Evolutionary conservation across 2,888 invertebrate genomes (phyloP).

Genomic region (Cyclophora albipunctata): DNA sequence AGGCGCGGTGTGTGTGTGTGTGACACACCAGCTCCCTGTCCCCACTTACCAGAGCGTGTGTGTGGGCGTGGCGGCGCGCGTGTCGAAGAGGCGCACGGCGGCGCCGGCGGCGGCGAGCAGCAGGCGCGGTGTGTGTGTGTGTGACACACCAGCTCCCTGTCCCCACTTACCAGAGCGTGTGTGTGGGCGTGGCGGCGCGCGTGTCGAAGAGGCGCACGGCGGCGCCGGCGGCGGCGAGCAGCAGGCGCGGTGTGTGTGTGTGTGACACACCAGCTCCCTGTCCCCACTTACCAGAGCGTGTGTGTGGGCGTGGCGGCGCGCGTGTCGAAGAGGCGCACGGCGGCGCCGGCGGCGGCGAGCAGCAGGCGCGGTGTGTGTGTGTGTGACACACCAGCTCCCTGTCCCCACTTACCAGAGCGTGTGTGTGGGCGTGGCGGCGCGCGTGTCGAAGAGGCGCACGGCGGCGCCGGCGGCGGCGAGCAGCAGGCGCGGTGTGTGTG

Average conservation of each 20-base stretch:
- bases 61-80: constrained; percentile 74
- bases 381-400: too few species aligned
- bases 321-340: constrained; percentile 86
- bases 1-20: constrained; percentile 40
- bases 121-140: constrained; percentile 40
- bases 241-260: constrained; percentile 44
- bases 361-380: constrained; percentile 56
- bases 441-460: constrained; percentile 85
- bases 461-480: constrained; percentile 87
- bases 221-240: constrained; percentile 86
- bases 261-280: too few species aligned
- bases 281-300: constrained; percentile 73
- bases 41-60: constrained; percentile 75
- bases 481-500: constrained; percentile 56
- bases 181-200: constrained; percentile 74
- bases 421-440: constrained; percentile 77
- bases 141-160: too few species aligned
- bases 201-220: constrained; percentile 88
- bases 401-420: constrained; percentile 69
- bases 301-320: constrained; percentile 76
- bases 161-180: constrained; percentile 75
- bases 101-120: constrained; percentile 86
- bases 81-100: constrained; percentile 87
- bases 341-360: constrained; percentile 86
- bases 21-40: too few species aligned